Evolutionary conservation across 35 echinoderm and acorn worm species (phyloP).

Genomic region (Heliocidaris tuberculata): DNA sequence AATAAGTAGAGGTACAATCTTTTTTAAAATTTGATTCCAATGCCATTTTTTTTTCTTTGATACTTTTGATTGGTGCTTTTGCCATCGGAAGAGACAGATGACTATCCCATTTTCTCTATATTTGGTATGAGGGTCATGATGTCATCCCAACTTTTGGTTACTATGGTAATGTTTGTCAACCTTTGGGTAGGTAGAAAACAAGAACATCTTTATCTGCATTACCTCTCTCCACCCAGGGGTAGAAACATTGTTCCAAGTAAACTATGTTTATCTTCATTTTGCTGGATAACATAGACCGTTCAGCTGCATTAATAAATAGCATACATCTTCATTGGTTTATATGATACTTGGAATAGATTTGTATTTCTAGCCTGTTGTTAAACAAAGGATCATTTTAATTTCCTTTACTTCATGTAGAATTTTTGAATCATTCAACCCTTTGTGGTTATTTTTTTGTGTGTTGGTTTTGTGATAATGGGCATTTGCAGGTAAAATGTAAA

Average conservation of each 20-base stretch:
- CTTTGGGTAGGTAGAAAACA: neutral
- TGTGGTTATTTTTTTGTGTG: neutral
- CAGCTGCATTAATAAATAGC: neutral
- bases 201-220: slow-evolving; percentile 27
- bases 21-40: neutral
- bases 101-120: neutral
- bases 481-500: neutral
- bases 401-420: neutral
- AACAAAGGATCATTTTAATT: neutral
- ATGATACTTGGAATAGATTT: neutral
- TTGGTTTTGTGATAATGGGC: neutral
- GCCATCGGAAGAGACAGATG: neutral
- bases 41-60: neutral
- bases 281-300: neutral
- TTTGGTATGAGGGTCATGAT: neutral
- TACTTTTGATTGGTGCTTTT: neutral
- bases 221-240: slow-evolving; percentile 12
- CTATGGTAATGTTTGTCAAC: neutral
- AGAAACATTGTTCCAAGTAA: neutral
- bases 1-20: neutral
- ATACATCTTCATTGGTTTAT: neutral
- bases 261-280: neutral
- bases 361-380: neutral
- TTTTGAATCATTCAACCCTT: neutral
- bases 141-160: neutral